These are phyloP conservation scores for Hyppa rectilinea DNA, from an alignment of 2,888 invertebrate species.

Conservation along the genomic window DNA sequence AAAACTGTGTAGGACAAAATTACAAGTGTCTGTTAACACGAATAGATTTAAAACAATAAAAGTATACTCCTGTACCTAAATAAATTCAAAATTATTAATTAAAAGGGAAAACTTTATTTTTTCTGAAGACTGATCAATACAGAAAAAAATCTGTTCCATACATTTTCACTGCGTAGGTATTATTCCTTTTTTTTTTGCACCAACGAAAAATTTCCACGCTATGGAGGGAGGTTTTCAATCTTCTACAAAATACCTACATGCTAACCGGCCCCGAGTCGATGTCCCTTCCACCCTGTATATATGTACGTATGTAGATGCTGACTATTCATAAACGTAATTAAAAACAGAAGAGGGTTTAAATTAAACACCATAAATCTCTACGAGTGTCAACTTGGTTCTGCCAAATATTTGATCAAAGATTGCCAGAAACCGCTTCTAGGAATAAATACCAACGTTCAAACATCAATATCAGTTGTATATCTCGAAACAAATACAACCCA, in stretches of 20 bases:
- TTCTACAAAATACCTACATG: no score
- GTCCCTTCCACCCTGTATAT: no score
- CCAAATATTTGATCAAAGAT: not conserved
- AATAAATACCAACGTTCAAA: slow-evolving; percentile 10
- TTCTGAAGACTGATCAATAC: not conserved
- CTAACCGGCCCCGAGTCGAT: no score
- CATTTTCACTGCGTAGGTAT: no score
- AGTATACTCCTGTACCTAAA: not conserved
- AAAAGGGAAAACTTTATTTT: not conserved
- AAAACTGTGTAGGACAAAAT: not conserved
- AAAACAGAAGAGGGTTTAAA: not conserved
- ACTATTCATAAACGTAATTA: no score
- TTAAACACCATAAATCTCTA: not conserved
- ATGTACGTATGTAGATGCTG: no score
- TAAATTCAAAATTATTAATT: not conserved
- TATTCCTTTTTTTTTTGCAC: no score
- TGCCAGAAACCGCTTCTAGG: not conserved
- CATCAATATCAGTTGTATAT: not conserved
- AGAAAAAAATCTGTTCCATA: no score
- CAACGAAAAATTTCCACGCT: no score
- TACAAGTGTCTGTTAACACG: no score
- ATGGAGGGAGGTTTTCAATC: no score
- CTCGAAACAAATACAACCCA: slow-evolving; percentile 5
- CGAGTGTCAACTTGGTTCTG: not conserved
- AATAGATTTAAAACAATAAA: not conserved